Base-by-base conservation (phyloP, 2,113 vertebrate species). In the Lasiurus cinereus region DNA sequence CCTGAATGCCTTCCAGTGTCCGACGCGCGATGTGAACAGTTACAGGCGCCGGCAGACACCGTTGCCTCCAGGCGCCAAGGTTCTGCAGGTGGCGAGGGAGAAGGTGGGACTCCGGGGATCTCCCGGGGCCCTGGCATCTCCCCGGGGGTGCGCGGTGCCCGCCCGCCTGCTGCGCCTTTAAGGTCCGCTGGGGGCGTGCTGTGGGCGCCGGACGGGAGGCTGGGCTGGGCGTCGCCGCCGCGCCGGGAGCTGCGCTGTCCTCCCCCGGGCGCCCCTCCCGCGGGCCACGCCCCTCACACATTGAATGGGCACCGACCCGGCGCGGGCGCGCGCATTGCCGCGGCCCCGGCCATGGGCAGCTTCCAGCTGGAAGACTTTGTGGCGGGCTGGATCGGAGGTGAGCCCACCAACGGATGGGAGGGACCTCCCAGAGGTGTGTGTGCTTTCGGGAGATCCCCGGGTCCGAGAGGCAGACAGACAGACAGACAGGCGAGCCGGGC, bases 301-400 rank as follows among this genome's bases (percentile, higher is more conserved):
- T 83, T 83, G 83, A 95, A 59, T 5, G 72, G 77, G 52, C 59
- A 16, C 80, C 12, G 48, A n/a, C 18, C 78, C 2, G 18, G 70
- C 79, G 31, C 8, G 0, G 67, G 89, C 78, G 36, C 24, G n/a
- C 76, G 13, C 83, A 62, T 79, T 24, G 2, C 67, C 3, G 31
- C 12, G 8, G 31, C 89, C 22, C 29, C 4, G 8, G 76, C 91
- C 91, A 97, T 97, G 96, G 88, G 95, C 93, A 90, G 33, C 83
- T 97, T 97, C 87, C 97, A 97, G 80, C 83, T 98, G 88, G 98
- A 98, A 84, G 98, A 98, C 82, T 98, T 98, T 80, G 95, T 80
- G 9, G 98, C 98, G 3, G 98, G 98, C 74, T 98, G 97, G 98
- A 97, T 98, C 69, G 98, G 98, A 96, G 98, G 98, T 97, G 93